Conservation (phyloP, 1,140 invertebrate species). For the Drosophila kepulauana region DNA sequence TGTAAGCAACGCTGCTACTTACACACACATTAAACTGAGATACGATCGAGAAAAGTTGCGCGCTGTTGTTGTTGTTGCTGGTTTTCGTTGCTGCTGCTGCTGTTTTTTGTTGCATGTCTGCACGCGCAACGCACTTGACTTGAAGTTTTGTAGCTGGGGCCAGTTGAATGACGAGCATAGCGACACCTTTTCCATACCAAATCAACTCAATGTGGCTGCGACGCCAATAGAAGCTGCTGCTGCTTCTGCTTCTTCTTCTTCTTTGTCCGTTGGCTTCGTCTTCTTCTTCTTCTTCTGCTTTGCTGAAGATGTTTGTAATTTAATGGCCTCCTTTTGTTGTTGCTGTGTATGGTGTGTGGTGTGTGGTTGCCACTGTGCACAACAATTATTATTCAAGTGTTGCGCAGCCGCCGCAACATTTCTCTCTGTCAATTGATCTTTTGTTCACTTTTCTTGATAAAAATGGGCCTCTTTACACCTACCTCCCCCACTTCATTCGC, state of each 20-base stretch:
- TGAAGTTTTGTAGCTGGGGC: slow-evolving; percentile 10
- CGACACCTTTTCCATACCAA: slow-evolving; percentile 64
- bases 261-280: not conserved
- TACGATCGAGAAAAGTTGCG: slow-evolving; percentile 60
- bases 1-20: slow-evolving; percentile 18
- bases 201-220: slow-evolving; percentile 33
- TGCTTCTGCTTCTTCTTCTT: slow-evolving; percentile 16
- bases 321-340: slow-evolving; percentile 59
- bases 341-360: slow-evolving; percentile 3
- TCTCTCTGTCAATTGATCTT: slow-evolving; percentile 70
- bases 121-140: slow-evolving; percentile 49
- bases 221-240: slow-evolving; percentile 62
- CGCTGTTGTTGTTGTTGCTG: slow-evolving; percentile 22
- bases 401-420: slow-evolving; percentile 61
- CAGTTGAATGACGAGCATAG: slow-evolving; percentile 57
- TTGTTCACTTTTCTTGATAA: slow-evolving; percentile 61
- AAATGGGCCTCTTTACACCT: slow-evolving; percentile 24
- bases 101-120: slow-evolving; percentile 58
- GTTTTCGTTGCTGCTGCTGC: slow-evolving; percentile 17
- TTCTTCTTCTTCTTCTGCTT: not conserved
- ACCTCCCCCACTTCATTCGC: not conserved
- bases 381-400: slow-evolving; percentile 66
- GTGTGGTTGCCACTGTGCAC: slow-evolving; percentile 16
- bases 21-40: slow-evolving; percentile 41
- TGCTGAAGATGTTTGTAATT: slow-evolving; percentile 60